Evolutionary conservation across 2,113 vertebrate species (phyloP).

Genomic region (Boulengeromyrus knoepffleri): DNA sequence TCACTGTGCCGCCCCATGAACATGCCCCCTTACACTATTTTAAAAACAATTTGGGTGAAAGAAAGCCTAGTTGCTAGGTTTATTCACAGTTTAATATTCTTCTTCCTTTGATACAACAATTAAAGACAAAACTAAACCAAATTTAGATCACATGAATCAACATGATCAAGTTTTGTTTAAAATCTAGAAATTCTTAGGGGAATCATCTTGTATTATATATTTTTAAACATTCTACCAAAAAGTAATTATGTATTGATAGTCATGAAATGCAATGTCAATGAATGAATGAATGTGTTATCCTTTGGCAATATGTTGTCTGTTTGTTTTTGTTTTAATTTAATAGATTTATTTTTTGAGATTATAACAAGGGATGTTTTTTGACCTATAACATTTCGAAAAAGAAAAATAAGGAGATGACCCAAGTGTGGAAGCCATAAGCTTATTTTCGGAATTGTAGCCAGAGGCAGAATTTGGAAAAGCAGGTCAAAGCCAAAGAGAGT

Average conservation of each 20-base stretch:
- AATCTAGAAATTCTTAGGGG: background rate
- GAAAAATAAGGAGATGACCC: background rate
- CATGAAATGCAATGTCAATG: background rate
- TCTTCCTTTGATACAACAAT: background rate
- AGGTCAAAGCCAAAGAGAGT: background rate
- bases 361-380: background rate
- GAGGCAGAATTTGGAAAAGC: background rate
- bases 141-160: background rate
- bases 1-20: background rate
- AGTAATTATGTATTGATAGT: background rate
- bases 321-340: background rate
- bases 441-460: background rate
- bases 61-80: background rate
- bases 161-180: background rate
- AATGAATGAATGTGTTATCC: background rate
- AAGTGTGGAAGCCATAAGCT: background rate
- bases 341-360: background rate
- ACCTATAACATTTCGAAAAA: background rate
- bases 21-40: background rate
- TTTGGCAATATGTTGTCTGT: background rate
- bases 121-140: background rate
- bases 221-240: background rate
- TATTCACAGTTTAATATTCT: background rate
- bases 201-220: background rate
- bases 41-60: background rate